Conservation (phyloP, 1,140 invertebrate species). For the Chrysoperla carnea region DNA sequence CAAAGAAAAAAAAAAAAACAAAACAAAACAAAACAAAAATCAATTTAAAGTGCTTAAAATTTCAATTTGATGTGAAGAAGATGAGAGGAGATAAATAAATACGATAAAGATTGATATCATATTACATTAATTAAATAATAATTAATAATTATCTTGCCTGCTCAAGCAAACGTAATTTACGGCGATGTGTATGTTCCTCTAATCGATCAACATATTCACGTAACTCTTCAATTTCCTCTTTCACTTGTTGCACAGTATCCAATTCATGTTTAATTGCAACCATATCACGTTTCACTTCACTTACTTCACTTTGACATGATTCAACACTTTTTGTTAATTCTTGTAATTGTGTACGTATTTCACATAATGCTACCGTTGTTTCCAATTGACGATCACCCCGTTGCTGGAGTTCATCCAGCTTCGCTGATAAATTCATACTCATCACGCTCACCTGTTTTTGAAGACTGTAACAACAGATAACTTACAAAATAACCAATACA, state of each 20-base stretch:
- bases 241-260: slow-evolving; percentile 81
- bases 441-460: slow-evolving; percentile 91
- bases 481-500: neutral
- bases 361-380: slow-evolving; percentile 75
- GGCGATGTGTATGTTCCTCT: slow-evolving; percentile 70
- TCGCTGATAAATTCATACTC: slow-evolving; percentile 84
- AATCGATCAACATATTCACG: slow-evolving; percentile 77
- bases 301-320: slow-evolving; percentile 82
- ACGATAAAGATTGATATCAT: no score
- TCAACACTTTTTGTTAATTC: slow-evolving; percentile 84
- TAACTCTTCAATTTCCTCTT: slow-evolving; percentile 84
- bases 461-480: slow-evolving; percentile 40
- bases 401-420: slow-evolving; percentile 74
- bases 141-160: slow-evolving; percentile 41
- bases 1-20: no score
- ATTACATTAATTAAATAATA: no score
- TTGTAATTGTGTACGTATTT: slow-evolving; percentile 77
- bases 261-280: slow-evolving; percentile 84
- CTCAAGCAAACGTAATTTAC: slow-evolving; percentile 71
- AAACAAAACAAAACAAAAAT: no score
- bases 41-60: no score
- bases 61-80: no score
- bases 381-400: slow-evolving; percentile 70
- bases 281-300: slow-evolving; percentile 83
- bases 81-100: no score